These are phyloP conservation scores for Hymenochirus boettgeri DNA, from an alignment of 2,113 vertebrate species.

Conservation along the genomic window DNA sequence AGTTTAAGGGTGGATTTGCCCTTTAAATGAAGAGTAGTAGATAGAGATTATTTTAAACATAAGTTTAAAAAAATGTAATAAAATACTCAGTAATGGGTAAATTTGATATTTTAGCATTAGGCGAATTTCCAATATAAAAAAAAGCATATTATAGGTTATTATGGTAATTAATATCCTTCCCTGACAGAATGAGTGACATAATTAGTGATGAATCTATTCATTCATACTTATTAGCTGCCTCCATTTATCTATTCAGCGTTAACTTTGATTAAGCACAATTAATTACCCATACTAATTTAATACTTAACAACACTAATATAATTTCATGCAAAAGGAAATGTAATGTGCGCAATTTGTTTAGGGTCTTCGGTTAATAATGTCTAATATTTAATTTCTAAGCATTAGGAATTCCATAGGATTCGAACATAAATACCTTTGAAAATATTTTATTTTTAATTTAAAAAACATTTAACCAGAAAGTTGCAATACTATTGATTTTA, in stretches of 20 bases:
- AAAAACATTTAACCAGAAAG: no score
- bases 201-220: constrained; percentile 35
- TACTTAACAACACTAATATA: constrained; percentile 33
- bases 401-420: no score
- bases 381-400: background rate
- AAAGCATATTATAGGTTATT: background rate
- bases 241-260: constrained; percentile 33
- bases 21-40: no score
- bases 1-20: no score
- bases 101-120: background rate
- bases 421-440: no score
- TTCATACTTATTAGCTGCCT: constrained; percentile 33
- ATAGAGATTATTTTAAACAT: no score
- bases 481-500: no score
- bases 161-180: constrained; percentile 12
- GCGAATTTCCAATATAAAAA: background rate
- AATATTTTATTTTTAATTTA: no score
- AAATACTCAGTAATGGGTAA: no score
- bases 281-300: constrained; percentile 29
- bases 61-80: no score
- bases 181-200: constrained; percentile 34
- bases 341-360: constrained; percentile 17
- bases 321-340: constrained; percentile 45
- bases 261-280: constrained; percentile 47
- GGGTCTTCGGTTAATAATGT: background rate